Conservation (phyloP, 2,797 vertebrate species). For the Rhincodon typus region DNA sequence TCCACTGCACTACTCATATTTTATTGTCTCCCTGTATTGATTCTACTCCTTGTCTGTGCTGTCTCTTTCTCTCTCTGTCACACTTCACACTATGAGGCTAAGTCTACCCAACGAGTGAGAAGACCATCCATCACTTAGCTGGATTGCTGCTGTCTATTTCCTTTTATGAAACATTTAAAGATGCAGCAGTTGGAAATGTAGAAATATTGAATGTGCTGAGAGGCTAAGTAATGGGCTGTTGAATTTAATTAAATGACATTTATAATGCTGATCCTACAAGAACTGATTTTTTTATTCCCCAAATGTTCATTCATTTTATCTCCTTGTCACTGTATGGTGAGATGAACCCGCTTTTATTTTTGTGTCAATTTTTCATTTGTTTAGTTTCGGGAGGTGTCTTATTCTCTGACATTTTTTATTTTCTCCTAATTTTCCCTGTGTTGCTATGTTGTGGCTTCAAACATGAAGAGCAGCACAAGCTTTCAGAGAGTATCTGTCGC, state of each 20-base stretch:
- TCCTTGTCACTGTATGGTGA: no score
- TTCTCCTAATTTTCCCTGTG: slow-evolving; percentile 38
- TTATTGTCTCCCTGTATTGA: background rate
- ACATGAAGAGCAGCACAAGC: slow-evolving; percentile 79
- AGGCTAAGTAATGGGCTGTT: background rate
- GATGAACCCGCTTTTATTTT: background rate
- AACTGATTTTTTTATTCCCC: background rate
- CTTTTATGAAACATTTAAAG: background rate
- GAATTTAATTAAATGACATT: background rate
- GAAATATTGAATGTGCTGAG: background rate
- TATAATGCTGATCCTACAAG: background rate
- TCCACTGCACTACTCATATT: background rate
- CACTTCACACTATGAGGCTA: background rate
- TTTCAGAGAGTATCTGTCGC: slow-evolving; percentile 91
- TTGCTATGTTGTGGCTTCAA: slow-evolving; percentile 40
- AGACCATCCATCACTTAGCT: background rate
- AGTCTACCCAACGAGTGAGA: background rate
- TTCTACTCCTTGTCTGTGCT: slow-evolving; percentile 42
- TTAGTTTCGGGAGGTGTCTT: background rate
- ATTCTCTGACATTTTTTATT: background rate
- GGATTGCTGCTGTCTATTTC: background rate
- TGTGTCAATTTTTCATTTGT: background rate
- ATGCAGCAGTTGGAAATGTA: background rate
- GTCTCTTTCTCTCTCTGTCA: slow-evolving; percentile 31
- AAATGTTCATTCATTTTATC: no score